Percentiles rank a stretch among this genome's conserved stretches.
These are phyloP conservation scores for Panthera leo DNA, from an alignment of 2,113 vertebrate genomes.

Conservation along the genomic window DNA sequence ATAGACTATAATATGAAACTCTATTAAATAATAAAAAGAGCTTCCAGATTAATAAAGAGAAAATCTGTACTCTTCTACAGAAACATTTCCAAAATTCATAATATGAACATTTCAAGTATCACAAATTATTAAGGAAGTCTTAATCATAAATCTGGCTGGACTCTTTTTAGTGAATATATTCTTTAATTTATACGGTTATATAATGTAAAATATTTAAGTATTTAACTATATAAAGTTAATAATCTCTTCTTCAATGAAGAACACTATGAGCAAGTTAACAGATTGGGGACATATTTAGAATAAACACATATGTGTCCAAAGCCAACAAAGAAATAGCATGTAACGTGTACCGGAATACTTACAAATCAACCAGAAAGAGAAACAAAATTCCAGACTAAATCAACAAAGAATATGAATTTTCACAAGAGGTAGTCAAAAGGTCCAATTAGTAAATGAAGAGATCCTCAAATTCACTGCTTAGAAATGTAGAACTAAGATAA, in stretches of 20 bases:
- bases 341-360: neutral
- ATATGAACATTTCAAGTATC: neutral
- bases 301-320: neutral
- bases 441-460: neutral
- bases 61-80: neutral
- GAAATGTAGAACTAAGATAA: neutral
- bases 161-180: neutral
- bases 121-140: neutral
- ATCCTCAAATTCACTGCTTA: neutral
- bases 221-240: neutral
- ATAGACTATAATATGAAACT: neutral
- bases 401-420: neutral
- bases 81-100: neutral
- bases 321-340: neutral
- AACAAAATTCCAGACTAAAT: neutral
- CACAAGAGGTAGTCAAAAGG: neutral
- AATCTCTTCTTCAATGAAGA: neutral
- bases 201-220: neutral
- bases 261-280: neutral
- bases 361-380: neutral
- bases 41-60: neutral
- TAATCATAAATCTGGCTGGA: neutral
- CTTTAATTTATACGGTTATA: neutral
- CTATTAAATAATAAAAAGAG: neutral
- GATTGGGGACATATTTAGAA: neutral